Evolutionary conservation across 2,113 vertebrate genomes (phyloP).

Genomic region (Neomonachus schauinslandi): DNA sequence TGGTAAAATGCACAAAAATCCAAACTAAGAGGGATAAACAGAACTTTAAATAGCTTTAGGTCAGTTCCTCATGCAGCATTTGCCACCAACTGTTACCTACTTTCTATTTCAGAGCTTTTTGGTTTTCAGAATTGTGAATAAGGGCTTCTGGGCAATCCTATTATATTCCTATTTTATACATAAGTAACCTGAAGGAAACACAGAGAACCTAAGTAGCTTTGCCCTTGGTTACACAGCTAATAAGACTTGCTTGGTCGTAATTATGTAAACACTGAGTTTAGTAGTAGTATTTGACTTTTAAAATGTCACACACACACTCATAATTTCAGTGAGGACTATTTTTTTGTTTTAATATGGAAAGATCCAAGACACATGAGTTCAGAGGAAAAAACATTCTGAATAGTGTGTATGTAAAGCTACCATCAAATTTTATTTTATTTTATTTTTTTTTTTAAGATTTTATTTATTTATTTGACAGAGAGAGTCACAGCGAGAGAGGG

Average conservation of each 20-base stretch:
- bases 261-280: background rate
- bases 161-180: background rate
- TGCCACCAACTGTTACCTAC: background rate
- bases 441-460: no score
- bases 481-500: no score
- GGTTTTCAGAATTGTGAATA: background rate
- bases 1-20: background rate
- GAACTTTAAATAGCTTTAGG: conserved; percentile 24
- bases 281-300: background rate
- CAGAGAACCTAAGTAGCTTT: background rate
- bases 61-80: background rate
- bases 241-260: background rate
- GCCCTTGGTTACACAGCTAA: background rate
- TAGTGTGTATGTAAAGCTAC: background rate
- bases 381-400: background rate
- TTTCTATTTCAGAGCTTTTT: background rate
- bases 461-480: no score
- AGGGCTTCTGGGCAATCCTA: background rate
- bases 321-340: conserved; percentile 4
- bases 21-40: background rate
- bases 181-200: conserved; percentile 8
- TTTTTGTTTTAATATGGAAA: background rate
- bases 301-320: conserved; percentile 24
- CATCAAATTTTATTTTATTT: background rate
- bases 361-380: background rate